Evolutionary conservation across 2,113 vertebrate genomes (phyloP).

Genomic region (Tragelaphus imberbis): DNA sequence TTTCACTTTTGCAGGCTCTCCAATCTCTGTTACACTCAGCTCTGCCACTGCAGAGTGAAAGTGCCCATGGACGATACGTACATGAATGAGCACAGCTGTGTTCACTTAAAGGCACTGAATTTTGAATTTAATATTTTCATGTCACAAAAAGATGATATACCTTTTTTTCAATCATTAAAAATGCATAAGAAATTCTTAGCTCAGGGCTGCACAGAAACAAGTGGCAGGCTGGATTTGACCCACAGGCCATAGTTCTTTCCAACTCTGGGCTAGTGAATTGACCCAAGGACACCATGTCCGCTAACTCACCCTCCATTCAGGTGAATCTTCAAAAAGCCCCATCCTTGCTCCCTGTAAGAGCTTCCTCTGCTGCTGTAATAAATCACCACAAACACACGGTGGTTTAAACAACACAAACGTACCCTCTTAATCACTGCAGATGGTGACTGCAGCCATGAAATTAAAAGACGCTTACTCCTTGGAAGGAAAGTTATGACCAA

Average conservation of each 20-base stretch:
- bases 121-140: slow-evolving; percentile 8
- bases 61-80: neutral
- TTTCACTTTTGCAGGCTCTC: neutral
- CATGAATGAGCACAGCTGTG: neutral
- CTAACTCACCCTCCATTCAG: neutral
- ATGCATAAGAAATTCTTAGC: neutral
- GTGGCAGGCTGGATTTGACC: neutral
- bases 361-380: neutral
- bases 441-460: no score
- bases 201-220: neutral
- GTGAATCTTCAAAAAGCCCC: neutral
- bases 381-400: neutral
- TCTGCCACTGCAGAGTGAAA: neutral
- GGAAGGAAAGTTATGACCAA: no score
- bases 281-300: neutral
- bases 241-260: neutral
- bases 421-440: neutral
- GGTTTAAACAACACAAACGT: neutral
- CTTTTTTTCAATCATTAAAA: neutral
- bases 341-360: neutral
- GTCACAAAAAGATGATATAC: neutral
- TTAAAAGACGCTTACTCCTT: no score
- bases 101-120: neutral
- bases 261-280: neutral
- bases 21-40: neutral